Percentiles rank a stretch among this genome's conserved stretches.
Evolutionary conservation across 2,113 vertebrate species (phyloP).

Genomic region (Tenebrosternarchus preto): DNA sequence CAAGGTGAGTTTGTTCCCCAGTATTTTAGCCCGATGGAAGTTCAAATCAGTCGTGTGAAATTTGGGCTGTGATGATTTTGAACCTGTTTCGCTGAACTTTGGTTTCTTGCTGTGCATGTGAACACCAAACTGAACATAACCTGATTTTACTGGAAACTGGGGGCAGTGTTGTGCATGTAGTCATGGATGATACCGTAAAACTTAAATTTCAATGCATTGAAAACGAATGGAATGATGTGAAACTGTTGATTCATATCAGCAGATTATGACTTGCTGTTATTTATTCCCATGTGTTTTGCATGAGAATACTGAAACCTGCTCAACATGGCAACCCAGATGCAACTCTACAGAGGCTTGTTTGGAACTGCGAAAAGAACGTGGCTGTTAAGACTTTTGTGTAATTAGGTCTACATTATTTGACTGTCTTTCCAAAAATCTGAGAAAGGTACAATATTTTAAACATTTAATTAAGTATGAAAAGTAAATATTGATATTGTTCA

Average conservation of each 20-base stretch:
- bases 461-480: not conserved
- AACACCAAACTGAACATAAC: too few relatives aligned
- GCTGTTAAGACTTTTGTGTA: not conserved
- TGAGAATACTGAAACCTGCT: not conserved
- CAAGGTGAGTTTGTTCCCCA: too few relatives aligned
- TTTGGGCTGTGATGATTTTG: too few relatives aligned
- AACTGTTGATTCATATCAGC: not conserved
- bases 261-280: not conserved
- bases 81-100: too few relatives aligned
- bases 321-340: not conserved
- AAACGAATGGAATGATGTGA: not conserved
- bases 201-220: not conserved
- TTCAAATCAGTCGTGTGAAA: too few relatives aligned
- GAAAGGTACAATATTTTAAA: not conserved
- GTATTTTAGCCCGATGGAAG: too few relatives aligned
- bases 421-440: not conserved
- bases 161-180: too few relatives aligned
- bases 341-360: not conserved
- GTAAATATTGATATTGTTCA: not conserved
- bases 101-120: too few relatives aligned
- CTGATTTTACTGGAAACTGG: too few relatives aligned
- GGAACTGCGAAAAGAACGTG: not conserved
- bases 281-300: not conserved
- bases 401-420: not conserved
- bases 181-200: slow-evolving; percentile 1